Percentiles rank a stretch among this genome's conserved stretches.
Conservation (phyloP, 2,888 invertebrate genomes). For the Scrobipalpa atriplicella region DNA sequence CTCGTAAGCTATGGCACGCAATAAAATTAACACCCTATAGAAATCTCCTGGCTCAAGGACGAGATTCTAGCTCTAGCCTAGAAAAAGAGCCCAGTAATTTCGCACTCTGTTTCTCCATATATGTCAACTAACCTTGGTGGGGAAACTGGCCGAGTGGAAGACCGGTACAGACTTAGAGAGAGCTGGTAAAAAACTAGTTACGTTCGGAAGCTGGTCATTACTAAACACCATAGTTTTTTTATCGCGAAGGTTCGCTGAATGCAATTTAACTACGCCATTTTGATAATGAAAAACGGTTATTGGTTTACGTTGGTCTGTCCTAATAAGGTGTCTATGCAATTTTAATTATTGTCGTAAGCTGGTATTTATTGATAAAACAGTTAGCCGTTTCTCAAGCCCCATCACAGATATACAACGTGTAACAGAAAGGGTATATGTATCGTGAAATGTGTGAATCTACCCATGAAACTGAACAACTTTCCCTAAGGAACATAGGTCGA, state of each 20-base stretch:
- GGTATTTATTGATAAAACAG: too few species aligned
- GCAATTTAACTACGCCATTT: slow-evolving; percentile 46
- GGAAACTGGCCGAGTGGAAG: slow-evolving; percentile 48
- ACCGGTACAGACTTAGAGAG: slow-evolving; percentile 38
- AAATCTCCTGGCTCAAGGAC: not conserved
- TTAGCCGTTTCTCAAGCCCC: too few species aligned
- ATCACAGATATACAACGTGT: too few species aligned
- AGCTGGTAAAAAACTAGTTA: slow-evolving; percentile 62
- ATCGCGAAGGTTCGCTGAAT: slow-evolving; percentile 52
- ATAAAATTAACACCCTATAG: too few species aligned
- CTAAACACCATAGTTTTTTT: slow-evolving; percentile 69
- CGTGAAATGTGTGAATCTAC: too few species aligned
- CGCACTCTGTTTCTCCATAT: slow-evolving; percentile 44
- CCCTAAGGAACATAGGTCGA: too few species aligned
- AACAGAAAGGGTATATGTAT: too few species aligned
- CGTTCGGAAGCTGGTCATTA: slow-evolving; percentile 72
- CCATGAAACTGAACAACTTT: too few species aligned
- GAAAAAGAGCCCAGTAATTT: slow-evolving; percentile 31
- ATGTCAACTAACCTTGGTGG: slow-evolving; percentile 49
- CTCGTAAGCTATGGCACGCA: too few species aligned
- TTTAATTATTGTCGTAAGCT: not conserved
- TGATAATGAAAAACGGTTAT: slow-evolving; percentile 14
- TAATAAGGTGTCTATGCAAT: not conserved
- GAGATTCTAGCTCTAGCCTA: not conserved
- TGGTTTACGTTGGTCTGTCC: slow-evolving; percentile 1